Evolutionary conservation across 30 jellyfish, hydroid and myxozoan genomes (phyloP).

Genomic region (Aurelia sp.): DNA sequence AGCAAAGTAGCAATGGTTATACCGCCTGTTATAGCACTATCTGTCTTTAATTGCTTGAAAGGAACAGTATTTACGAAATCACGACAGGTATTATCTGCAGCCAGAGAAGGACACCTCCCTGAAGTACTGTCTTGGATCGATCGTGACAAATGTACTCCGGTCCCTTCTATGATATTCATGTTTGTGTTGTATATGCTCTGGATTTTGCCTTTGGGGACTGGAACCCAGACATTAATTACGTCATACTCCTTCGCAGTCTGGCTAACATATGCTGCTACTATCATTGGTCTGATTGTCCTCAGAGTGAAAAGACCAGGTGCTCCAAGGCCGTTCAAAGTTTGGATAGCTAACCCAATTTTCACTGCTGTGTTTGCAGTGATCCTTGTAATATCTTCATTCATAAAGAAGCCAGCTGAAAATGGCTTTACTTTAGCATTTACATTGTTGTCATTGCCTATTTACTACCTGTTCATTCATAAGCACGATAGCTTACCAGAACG

Average conservation of each 20-base stretch:
- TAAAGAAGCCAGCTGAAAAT: constrained; percentile 16
- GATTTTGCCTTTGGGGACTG: not conserved
- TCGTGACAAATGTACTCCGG: not conserved
- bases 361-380: not conserved
- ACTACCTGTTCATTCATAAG: not conserved
- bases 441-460: not conserved
- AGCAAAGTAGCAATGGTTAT: not conserved
- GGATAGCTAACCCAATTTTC: not conserved
- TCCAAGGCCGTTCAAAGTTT: too few relatives aligned
- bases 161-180: not conserved
- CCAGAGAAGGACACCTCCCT: constrained; percentile 35
- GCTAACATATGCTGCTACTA: not conserved
- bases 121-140: not conserved
- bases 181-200: not conserved
- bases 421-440: not conserved
- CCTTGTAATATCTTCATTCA: constrained; percentile 18
- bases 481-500: constrained; percentile 4
- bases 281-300: not conserved
- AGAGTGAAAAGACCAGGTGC: too few relatives aligned
- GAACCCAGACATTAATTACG: not conserved
- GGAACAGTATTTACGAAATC: not conserved
- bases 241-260: constrained; percentile 1
- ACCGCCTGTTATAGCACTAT: constrained; percentile 1
- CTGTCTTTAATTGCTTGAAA: constrained; percentile 5
- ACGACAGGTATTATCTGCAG: constrained; percentile 18